Evolutionary conservation across 2,888 invertebrate genomes (phyloP).

Genomic region (Eupelmus urozonus): DNA sequence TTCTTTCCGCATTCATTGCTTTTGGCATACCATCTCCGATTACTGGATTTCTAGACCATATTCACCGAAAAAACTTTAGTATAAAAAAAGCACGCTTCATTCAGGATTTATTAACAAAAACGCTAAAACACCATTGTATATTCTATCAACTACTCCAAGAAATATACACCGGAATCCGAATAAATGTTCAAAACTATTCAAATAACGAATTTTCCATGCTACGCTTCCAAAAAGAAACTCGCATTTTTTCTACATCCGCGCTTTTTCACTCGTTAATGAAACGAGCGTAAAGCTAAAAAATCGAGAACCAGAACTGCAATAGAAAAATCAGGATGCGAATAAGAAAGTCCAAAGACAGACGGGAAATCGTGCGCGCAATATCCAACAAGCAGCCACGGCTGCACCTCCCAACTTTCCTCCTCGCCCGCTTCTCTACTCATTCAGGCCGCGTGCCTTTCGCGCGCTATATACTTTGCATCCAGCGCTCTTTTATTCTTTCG

Average conservation of each 20-base stretch:
- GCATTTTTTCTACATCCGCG: not conserved
- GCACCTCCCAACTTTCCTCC: slow-evolving; percentile 45
- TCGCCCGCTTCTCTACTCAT: not conserved
- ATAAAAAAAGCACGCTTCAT: too few relatives aligned
- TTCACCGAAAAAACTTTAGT: too few relatives aligned
- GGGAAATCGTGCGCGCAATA: slow-evolving; percentile 67
- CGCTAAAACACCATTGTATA: too few relatives aligned
- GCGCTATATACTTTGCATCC: not conserved
- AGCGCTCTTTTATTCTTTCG: slow-evolving; percentile 49
- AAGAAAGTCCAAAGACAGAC: slow-evolving; percentile 60
- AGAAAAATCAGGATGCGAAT: slow-evolving; percentile 54
- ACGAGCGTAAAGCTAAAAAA: not conserved
- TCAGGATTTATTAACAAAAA: too few relatives aligned
- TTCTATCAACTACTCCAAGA: too few relatives aligned
- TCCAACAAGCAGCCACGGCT: slow-evolving; percentile 61
- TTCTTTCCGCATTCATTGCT: too few relatives aligned
- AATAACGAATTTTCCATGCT: too few relatives aligned
- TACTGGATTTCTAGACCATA: too few relatives aligned
- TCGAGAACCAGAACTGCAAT: not conserved
- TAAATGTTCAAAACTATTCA: too few relatives aligned
- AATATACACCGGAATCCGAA: too few relatives aligned
- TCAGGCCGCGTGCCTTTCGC: not conserved
- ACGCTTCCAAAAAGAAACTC: too few relatives aligned
- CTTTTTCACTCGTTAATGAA: slow-evolving; percentile 31
- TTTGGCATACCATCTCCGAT: too few relatives aligned